Base-by-base conservation (phyloP, 2,797 vertebrate species). In the Orientallactaga sibirica region DNA sequence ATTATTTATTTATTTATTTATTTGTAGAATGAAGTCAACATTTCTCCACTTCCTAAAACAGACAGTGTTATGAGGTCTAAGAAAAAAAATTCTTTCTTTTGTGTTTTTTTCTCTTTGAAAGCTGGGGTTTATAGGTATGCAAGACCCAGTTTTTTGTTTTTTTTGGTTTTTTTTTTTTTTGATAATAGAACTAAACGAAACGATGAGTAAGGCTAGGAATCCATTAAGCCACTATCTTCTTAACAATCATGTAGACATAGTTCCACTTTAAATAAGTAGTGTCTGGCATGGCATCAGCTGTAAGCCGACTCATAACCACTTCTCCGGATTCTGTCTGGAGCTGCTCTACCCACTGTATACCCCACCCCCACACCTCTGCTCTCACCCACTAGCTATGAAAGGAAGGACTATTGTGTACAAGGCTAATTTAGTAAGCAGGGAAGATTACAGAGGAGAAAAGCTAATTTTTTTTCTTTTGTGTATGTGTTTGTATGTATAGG, bases 21-120 rank as follows among this genome's bases (percentile, higher is more conserved):
- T 90, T 48, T 48, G 8, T 48, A 85, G 94, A 95, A 96, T 20
- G 68, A 62, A 92, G 70, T 85, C 88, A 90, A 83, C 29, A 88
- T 75, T 75, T 86, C 94, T 61, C 92, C 8, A 94, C 82, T 86
- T 86, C 19, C 78, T 91, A 71, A 92, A 92, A 88, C 16, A 74
- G 41, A 87, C 48, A 48, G 33, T 76, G 64, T 80, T 86, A 58
- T 77, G 61, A 89, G 70, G 83, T 88, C 62, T 77, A 91, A 93
- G 55, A 48, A 88, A 82, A 92, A 77, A 70, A 90, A 37, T 66
- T 3, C 6, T 41, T 41, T 62, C 18, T 68, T 76, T 43, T 64
- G 4, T 43, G 62, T 66, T 29, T 43, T 24, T 76, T 52, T 75
- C 5, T 27, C 41, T 37, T 29, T 33, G 33, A 33, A 27, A 27